A percentile compares a stretch with the other conserved stretches of the same genome.
Evolutionary conservation across 2,888 invertebrate genomes (phyloP).

Genomic region (Melanostoma scalare): DNA sequence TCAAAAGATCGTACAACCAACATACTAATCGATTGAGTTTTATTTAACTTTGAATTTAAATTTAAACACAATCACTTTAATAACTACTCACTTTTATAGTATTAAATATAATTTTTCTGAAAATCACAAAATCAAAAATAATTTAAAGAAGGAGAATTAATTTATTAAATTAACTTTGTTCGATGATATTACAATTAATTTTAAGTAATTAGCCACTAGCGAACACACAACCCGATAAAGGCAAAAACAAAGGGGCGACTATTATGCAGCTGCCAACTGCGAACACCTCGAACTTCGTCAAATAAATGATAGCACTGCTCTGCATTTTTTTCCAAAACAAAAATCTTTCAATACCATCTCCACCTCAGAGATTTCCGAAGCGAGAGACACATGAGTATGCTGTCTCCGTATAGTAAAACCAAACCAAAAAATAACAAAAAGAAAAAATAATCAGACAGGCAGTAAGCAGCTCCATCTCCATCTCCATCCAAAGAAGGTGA

Average conservation of each 20-base stretch:
- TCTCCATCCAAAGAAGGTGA: slow-evolving; percentile 61
- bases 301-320: slow-evolving; percentile 80
- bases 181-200: slow-evolving; percentile 1
- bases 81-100: no score
- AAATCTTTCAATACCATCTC: slow-evolving; percentile 74
- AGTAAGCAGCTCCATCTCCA: slow-evolving; percentile 5
- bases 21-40: no score
- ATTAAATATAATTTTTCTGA: neutral
- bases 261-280: slow-evolving; percentile 73
- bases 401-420: slow-evolving; percentile 24
- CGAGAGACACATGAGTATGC: no score
- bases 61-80: no score
- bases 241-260: slow-evolving; percentile 21
- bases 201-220: slow-evolving; percentile 31
- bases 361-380: slow-evolving; percentile 43
- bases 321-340: slow-evolving; percentile 79
- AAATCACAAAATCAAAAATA: neutral
- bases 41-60: no score
- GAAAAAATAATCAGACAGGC: slow-evolving; percentile 1
- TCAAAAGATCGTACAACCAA: no score
- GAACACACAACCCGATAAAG: slow-evolving; percentile 26
- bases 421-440: slow-evolving; percentile 38
- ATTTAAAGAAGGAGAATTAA: neutral
- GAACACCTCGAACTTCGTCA: slow-evolving; percentile 80
- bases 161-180: slow-evolving; percentile 5